phyloP scores from a whole-genome alignment of 2,113 vertebrate species.

The Haemorhous mexicanus region DNA sequence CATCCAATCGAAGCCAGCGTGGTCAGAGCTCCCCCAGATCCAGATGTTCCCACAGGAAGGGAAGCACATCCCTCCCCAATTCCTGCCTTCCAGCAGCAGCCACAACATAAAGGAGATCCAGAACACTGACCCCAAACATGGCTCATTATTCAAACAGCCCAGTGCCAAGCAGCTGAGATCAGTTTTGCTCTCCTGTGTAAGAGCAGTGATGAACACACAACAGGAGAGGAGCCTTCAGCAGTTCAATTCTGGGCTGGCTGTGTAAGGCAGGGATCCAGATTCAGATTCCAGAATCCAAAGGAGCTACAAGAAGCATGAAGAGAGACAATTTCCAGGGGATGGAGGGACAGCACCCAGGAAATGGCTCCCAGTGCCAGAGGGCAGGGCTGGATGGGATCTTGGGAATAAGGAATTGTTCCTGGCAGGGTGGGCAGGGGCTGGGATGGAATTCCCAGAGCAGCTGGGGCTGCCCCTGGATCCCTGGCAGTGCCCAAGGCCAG shows the following conservation, averaged over 20 bases:
- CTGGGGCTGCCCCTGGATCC: background rate
- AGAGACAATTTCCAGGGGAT: accelerated
- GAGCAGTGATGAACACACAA: background rate
- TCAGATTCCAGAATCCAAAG: background rate
- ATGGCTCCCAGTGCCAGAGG: background rate
- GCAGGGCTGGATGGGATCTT: accelerated
- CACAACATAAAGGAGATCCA: background rate
- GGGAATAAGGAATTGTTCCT: background rate
- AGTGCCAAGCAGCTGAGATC: background rate
- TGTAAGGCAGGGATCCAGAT: background rate
- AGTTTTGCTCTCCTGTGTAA: background rate
- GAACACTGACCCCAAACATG: background rate
- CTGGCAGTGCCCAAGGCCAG: background rate
- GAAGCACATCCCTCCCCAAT: background rate
- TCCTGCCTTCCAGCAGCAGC: background rate
- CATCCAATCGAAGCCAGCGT: background rate
- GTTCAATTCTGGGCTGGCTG: background rate
- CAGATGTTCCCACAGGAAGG: background rate
- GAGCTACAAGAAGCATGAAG: background rate
- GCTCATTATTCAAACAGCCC: background rate
- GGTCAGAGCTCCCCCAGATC: background rate
- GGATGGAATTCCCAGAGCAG: background rate
- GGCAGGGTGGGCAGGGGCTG: background rate
- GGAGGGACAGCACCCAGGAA: accelerated
- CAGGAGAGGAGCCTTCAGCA: background rate